Conservation (phyloP, 2,113 vertebrate genomes). For the Verasper variegatus region DNA sequence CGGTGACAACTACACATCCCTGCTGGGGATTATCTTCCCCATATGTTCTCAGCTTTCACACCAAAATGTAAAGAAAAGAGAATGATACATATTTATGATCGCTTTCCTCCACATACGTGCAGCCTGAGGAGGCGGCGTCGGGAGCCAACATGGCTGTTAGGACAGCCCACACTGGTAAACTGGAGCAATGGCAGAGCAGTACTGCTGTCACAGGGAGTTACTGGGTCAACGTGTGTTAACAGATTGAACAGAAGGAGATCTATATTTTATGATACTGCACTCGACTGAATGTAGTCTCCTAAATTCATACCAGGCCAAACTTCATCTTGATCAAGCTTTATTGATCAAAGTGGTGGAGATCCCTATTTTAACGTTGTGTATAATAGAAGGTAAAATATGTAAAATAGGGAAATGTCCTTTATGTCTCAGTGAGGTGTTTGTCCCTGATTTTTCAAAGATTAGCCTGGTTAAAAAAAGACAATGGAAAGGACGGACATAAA, state of each 20-base stretch:
- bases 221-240: conserved; percentile 24
- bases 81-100: conserved; percentile 60
- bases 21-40: conserved; percentile 17
- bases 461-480: conserved; percentile 24
- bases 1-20: conserved; percentile 39
- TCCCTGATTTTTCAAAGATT: conserved; percentile 5
- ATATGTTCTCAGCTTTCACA: conserved; percentile 33
- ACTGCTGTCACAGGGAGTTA: conserved; percentile 25
- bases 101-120: conserved; percentile 44
- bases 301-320: background rate
- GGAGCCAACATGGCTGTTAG: conserved; percentile 35
- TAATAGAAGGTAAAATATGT: background rate
- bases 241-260: conserved; percentile 1
- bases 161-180: conserved; percentile 31
- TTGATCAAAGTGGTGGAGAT: background rate
- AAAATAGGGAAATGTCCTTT: background rate
- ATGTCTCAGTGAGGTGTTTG: background rate
- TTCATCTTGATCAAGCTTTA: background rate
- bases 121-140: conserved; percentile 40
- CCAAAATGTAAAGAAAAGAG: conserved; percentile 12
- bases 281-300: background rate
- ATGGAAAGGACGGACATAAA: conserved; percentile 18
- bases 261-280: background rate
- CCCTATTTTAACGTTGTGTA: background rate
- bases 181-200: conserved; percentile 36